These are phyloP conservation scores for Diadumene lineata DNA, from an alignment of 92 coral and sea anemone genomes.

Conservation along the genomic window DNA sequence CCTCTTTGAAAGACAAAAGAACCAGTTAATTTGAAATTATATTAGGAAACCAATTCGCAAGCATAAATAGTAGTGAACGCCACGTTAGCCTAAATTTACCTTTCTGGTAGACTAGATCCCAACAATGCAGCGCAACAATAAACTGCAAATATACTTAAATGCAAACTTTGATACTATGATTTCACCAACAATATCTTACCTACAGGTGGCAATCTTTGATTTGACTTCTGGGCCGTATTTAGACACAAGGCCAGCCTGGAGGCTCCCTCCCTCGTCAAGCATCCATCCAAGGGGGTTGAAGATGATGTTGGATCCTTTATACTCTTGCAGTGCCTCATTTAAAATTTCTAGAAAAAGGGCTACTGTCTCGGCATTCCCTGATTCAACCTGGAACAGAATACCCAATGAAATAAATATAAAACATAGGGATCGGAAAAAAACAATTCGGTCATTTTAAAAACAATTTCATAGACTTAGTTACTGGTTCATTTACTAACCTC, in stretches of 20 bases:
- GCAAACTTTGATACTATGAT: background rate
- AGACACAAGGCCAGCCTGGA: slow-evolving; percentile 1
- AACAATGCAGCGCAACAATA: too few relatives aligned
- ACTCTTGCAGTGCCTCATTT: background rate
- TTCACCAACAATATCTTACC: background rate
- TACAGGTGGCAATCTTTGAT: slow-evolving; percentile 1
- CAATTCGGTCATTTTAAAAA: too few relatives aligned
- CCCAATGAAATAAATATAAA: background rate
- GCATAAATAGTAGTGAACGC: too few relatives aligned
- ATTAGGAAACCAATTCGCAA: too few relatives aligned
- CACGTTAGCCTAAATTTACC: too few relatives aligned
- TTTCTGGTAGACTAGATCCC: too few relatives aligned
- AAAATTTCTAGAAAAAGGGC: slow-evolving; percentile 6
- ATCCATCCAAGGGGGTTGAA: slow-evolving; percentile 10
- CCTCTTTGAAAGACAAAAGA: too few relatives aligned
- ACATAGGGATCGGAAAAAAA: too few relatives aligned
- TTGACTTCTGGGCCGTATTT: background rate
- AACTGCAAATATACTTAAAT: too few relatives aligned
- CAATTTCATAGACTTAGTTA: background rate
- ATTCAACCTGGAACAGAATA: too few relatives aligned
- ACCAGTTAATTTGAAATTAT: too few relatives aligned
- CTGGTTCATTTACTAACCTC: background rate
- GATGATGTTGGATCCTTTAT: background rate
- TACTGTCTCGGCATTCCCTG: slow-evolving; percentile 14
- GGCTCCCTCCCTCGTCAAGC: background rate